Evolutionary conservation across 2,113 vertebrate species (phyloP).

Genomic region (Ramphastos sulfuratus): DNA sequence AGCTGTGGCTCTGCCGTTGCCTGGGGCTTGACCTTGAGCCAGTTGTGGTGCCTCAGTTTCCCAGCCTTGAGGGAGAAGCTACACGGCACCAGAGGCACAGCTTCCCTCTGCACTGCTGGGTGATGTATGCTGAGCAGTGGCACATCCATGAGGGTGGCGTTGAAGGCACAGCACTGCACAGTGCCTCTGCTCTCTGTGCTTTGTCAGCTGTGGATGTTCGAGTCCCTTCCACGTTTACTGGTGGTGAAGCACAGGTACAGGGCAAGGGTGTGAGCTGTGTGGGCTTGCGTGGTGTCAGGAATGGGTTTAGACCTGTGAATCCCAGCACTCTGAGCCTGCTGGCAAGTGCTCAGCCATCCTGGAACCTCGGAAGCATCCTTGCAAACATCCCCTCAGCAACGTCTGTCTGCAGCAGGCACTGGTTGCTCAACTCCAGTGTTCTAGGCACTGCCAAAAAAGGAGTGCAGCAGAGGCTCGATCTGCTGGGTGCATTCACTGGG

Average conservation of each 20-base stretch:
- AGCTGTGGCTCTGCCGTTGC: not conserved
- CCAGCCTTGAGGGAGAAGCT: not conserved
- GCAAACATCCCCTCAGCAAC: not conserved
- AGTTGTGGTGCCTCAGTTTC: not conserved
- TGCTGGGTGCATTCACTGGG: not conserved
- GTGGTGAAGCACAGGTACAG: not conserved
- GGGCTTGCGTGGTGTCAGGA: rapidly evolving
- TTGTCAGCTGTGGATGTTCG: not conserved
- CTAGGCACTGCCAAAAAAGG: not conserved
- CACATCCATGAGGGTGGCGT: not conserved
- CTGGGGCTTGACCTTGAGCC: not conserved
- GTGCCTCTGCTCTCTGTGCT: not conserved
- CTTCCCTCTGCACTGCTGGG: not conserved
- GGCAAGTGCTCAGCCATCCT: not conserved
- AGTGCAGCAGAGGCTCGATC: not conserved
- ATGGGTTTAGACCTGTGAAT: not conserved
- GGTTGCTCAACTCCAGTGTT: not conserved
- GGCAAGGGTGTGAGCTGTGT: not conserved
- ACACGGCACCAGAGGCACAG: rapidly evolving
- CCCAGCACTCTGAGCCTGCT: not conserved
- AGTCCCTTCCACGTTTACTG: not conserved
- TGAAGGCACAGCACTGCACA: not conserved
- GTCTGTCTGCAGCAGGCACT: not conserved
- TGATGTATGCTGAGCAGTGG: rapidly evolving
- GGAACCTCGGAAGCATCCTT: not conserved